These are phyloP conservation scores for Misgurnus anguillicaudatus DNA, from an alignment of 2,113 vertebrate species.

Conservation along the genomic window DNA sequence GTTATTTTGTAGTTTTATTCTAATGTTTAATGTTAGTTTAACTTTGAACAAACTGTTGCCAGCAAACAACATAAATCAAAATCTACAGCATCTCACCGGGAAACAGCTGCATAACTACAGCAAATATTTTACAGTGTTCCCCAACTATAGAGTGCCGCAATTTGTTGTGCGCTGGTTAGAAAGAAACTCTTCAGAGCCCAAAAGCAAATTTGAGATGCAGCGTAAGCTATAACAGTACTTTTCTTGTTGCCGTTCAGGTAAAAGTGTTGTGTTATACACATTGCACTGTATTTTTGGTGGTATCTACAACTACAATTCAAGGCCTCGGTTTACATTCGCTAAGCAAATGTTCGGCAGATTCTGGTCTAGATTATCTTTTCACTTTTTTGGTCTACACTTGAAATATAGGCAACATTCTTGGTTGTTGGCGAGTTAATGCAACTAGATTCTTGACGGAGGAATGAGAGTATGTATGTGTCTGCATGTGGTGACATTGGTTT, in stretches of 20 bases:
- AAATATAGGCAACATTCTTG: slow-evolving; percentile 17
- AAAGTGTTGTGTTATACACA: slow-evolving; percentile 26
- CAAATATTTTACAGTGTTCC: too few species aligned
- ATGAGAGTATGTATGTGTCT: slow-evolving; percentile 13
- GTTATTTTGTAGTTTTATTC: too few species aligned
- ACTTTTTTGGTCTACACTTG: slow-evolving; percentile 39
- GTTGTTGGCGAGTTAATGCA: slow-evolving; percentile 24
- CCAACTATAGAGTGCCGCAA: too few species aligned
- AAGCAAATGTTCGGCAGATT: slow-evolving; percentile 25
- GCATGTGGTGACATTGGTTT: slow-evolving; percentile 25
- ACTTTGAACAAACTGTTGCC: too few species aligned
- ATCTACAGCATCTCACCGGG: too few species aligned
- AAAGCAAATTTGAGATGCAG: background rate
- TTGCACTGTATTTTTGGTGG: slow-evolving; percentile 66
- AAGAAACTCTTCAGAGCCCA: background rate
- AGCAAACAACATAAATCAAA: too few species aligned
- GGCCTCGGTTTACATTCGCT: slow-evolving; percentile 37
- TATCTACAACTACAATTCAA: slow-evolving; percentile 48
- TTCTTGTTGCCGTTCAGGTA: background rate
- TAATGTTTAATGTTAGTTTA: too few species aligned
- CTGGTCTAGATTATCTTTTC: slow-evolving; percentile 55
- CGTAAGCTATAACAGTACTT: background rate
- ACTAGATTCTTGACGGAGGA: background rate
- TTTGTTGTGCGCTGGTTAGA: background rate
- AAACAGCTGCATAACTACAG: too few species aligned